Conservation (phyloP, 2,797 vertebrate species). For the Coracias cyanogaster region DNA sequence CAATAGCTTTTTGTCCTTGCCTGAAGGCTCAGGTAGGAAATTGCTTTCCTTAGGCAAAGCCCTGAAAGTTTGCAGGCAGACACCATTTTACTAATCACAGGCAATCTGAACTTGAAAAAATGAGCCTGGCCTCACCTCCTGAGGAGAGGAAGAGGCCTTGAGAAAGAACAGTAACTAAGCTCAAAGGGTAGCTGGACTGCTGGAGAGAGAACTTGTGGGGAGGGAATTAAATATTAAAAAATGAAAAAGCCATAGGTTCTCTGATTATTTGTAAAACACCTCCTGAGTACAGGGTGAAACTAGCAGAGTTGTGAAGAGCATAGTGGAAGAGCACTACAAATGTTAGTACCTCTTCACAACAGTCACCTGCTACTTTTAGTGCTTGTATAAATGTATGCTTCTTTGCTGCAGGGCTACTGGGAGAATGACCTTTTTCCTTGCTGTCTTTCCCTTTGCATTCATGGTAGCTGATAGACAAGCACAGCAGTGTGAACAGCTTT, state of each 20-base stretch:
- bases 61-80: not conserved
- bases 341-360: not conserved
- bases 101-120: slow-evolving; percentile 1
- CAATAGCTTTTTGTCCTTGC: not conserved
- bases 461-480: not conserved
- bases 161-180: not conserved
- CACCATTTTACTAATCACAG: not conserved
- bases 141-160: not conserved
- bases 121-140: not conserved
- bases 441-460: not conserved
- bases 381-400: not conserved
- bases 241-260: not conserved
- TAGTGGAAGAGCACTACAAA: not conserved
- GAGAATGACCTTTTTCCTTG: not conserved
- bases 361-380: not conserved
- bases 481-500: not conserved
- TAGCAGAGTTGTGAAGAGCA: not conserved
- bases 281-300: not conserved
- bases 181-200: not conserved
- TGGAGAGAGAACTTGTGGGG: not conserved
- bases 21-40: not conserved
- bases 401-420: not conserved
- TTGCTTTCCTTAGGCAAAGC: not conserved
- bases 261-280: not conserved
- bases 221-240: slow-evolving; percentile 29